Conservation (phyloP, 2,113 vertebrate species). For the human region DNA sequence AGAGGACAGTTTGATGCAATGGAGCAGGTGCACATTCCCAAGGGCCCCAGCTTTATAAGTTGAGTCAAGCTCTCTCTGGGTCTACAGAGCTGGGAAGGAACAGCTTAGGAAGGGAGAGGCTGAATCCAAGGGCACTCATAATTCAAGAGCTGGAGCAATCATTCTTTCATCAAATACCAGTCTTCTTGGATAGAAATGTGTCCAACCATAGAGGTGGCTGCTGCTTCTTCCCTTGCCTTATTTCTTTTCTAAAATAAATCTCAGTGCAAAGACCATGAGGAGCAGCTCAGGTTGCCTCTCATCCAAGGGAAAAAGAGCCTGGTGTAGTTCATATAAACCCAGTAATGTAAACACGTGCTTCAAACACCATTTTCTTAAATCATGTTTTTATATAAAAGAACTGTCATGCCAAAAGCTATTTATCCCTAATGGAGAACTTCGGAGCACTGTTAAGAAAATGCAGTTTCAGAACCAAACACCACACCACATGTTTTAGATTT, state of each 20-base stretch:
- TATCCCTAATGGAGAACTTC: neutral
- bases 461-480: neutral
- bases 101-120: no score
- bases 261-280: neutral
- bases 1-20: fast-evolving
- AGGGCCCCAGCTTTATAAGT: neutral
- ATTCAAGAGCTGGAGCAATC: fast-evolving
- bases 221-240: neutral
- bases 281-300: neutral
- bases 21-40: neutral
- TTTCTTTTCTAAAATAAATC: neutral
- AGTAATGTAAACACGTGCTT: neutral
- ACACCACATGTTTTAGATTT: neutral
- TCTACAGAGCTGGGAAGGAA: neutral
- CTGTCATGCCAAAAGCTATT: neutral
- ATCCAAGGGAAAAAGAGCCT: neutral
- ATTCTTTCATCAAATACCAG: neutral
- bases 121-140: fast-evolving
- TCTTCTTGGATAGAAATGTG: neutral
- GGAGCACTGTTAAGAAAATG: neutral
- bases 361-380: neutral
- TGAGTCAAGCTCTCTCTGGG: neutral
- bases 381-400: neutral
- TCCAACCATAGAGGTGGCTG: neutral
- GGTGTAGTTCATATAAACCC: neutral